phyloP scores from a whole-genome alignment of 2,797 vertebrate genomes.

The Acrocephalus scirpaceus region DNA sequence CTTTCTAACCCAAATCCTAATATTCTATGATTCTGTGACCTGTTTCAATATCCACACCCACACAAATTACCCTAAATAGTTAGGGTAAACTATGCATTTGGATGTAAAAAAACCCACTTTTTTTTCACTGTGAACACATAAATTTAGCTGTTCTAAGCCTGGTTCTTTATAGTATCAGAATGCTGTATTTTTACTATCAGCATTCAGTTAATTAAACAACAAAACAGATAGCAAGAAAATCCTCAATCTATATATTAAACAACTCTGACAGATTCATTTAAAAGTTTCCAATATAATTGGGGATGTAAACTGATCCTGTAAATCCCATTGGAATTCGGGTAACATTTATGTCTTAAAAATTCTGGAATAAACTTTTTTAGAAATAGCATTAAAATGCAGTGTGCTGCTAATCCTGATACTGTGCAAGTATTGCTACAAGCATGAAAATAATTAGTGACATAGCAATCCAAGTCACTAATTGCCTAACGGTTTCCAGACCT shows the following conservation, averaged over 20 bases:
- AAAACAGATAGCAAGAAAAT: neutral
- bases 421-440: neutral
- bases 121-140: neutral
- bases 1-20: neutral
- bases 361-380: neutral
- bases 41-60: neutral
- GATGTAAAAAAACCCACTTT: accelerated
- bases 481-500: neutral
- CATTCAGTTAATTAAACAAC: neutral
- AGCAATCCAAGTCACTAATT: neutral
- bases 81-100: neutral
- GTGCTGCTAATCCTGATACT: neutral
- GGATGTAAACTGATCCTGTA: neutral
- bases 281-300: neutral
- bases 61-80: neutral
- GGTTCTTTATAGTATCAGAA: neutral
- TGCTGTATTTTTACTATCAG: neutral
- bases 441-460: neutral
- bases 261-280: neutral
- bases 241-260: neutral
- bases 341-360: neutral
- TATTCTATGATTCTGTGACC: neutral
- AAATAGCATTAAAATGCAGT: neutral
- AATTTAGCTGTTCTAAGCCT: neutral
- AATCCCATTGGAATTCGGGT: neutral